phyloP scores from a whole-genome alignment of 1,140 invertebrate genomes.

The Hylaeus anthracinus region DNA sequence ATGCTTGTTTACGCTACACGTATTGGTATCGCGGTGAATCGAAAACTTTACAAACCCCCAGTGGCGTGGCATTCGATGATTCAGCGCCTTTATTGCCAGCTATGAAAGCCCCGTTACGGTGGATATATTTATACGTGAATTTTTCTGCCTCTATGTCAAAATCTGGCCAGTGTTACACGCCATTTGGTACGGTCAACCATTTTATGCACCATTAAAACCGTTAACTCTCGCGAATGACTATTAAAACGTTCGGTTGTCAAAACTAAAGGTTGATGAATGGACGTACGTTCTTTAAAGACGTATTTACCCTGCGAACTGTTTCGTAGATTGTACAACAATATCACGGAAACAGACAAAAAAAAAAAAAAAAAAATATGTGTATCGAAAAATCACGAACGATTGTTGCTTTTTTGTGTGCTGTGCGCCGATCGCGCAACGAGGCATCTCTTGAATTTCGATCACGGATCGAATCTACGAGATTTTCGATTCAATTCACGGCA shows the following conservation, averaged over 20 bases:
- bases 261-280: not conserved
- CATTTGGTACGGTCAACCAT: not conserved
- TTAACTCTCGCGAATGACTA: not conserved
- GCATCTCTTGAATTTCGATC: conserved; percentile 61
- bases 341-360: not conserved
- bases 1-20: conserved; percentile 8
- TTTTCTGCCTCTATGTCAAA: conserved; percentile 6
- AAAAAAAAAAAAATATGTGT: not conserved
- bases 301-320: not conserved
- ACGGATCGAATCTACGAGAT: conserved; percentile 25
- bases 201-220: not conserved
- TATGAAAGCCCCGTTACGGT: conserved; percentile 48
- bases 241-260: not conserved
- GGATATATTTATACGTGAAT: conserved; percentile 48
- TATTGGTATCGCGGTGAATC: conserved; percentile 34
- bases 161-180: conserved; percentile 3
- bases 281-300: not conserved
- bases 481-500: conserved; percentile 48
- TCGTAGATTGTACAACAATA: not conserved
- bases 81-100: conserved; percentile 22
- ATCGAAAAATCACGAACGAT: conserved; percentile 2
- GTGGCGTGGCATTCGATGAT: conserved; percentile 42
- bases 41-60: conserved; percentile 47
- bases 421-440: conserved; percentile 29
- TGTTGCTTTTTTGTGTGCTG: conserved; percentile 29